Conservation (phyloP, 2,797 vertebrate genomes). For the Centroberyx gerrardi region DNA sequence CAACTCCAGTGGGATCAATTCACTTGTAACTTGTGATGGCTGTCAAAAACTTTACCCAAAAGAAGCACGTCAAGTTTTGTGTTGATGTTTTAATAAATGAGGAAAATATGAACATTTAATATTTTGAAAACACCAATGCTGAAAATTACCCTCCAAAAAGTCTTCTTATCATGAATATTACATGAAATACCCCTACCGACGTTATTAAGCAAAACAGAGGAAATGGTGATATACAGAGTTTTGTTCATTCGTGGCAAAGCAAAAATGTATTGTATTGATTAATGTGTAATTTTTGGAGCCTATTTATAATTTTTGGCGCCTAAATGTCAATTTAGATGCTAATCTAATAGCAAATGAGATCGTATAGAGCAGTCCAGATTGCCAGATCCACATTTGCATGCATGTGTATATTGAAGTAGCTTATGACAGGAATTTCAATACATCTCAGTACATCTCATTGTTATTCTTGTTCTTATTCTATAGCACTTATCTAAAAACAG, state of each 20-base stretch:
- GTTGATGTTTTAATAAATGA: slow-evolving; percentile 47
- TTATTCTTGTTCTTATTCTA: too few species aligned
- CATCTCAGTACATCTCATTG: not conserved
- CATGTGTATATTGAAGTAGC: not conserved
- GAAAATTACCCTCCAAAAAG: slow-evolving; percentile 41
- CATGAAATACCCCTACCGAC: slow-evolving; percentile 19
- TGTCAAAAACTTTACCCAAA: slow-evolving; percentile 49
- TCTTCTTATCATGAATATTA: slow-evolving; percentile 5
- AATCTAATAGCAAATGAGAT: not conserved
- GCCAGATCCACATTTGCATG: not conserved
- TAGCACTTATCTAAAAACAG: too few species aligned
- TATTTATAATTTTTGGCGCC: not conserved
- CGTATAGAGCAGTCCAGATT: not conserved
- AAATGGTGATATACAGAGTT: too few species aligned
- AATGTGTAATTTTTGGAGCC: not conserved
- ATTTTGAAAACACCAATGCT: slow-evolving; percentile 29
- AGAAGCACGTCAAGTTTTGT: slow-evolving; percentile 22
- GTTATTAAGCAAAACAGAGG: too few species aligned
- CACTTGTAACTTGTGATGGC: slow-evolving; percentile 30
- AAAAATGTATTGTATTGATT: not conserved
- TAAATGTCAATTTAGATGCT: not conserved
- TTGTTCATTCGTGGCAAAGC: not conserved
- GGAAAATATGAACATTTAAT: slow-evolving; percentile 54
- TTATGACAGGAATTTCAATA: not conserved
- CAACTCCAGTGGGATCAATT: slow-evolving; percentile 55